These are phyloP conservation scores for crab-eating macaque (Macaca fascicularis) DNA, from an alignment of 2,113 vertebrate species.

Conservation along the genomic window DNA sequence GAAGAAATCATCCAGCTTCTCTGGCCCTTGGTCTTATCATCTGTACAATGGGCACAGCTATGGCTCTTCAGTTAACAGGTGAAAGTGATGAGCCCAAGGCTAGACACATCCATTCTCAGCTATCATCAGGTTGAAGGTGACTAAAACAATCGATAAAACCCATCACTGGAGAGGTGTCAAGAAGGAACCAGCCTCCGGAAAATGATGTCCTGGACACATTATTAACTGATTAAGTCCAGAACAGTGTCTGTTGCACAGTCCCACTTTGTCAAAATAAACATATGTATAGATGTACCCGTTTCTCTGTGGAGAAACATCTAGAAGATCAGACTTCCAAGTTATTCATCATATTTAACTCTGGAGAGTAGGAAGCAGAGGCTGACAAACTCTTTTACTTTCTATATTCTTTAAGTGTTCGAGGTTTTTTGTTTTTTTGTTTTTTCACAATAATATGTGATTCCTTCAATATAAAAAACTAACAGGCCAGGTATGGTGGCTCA, in stretches of 20 bases:
- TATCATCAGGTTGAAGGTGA: background rate
- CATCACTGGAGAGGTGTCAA: fast-evolving
- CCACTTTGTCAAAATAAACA: background rate
- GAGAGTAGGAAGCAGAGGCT: background rate
- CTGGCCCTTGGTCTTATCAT: background rate
- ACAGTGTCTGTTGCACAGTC: fast-evolving
- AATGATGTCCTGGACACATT: fast-evolving
- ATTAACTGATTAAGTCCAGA: background rate
- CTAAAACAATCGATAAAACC: background rate
- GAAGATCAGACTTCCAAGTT: background rate
- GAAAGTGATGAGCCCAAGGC: no score
- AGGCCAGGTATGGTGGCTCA: background rate
- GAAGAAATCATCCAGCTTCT: background rate
- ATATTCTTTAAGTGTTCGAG: fast-evolving
- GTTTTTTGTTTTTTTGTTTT: no score
- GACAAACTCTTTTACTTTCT: background rate
- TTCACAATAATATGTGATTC: background rate
- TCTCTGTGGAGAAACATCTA: background rate
- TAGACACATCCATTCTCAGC: fast-evolving
- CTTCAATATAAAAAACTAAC: background rate
- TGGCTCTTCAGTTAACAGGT: background rate
- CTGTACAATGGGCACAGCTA: background rate
- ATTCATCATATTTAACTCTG: background rate
- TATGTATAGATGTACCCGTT: fast-evolving
- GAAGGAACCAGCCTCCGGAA: background rate